Evolutionary conservation across 2,797 vertebrate genomes (phyloP), one percentile per base, ranked within the genome.

Genomic region (Acomys russatus): DNA sequence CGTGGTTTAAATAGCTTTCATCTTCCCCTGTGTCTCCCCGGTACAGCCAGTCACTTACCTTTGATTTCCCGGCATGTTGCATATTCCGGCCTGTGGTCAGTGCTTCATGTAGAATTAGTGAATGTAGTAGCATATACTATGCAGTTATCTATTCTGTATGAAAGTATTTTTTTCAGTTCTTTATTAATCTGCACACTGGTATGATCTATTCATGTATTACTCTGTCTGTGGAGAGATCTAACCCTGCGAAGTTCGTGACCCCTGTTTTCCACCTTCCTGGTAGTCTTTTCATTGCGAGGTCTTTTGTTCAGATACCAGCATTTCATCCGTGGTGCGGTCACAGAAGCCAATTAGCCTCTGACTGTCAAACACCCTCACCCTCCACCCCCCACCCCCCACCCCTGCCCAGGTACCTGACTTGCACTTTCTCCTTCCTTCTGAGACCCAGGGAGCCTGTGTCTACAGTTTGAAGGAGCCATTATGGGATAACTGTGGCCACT

Each of bases 1-100:
- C 33, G 20, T 87, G 56, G 61, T 95, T 91, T 91, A 92, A 84
- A 54, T 68, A 56, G n/a, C 64, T 85, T 78, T 86, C 33, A 54
- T 70, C 63, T 63, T 11, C 2, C 28, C 66, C 5, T 11, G 25
- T 85, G 56, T 82, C 8, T 2, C 25, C 7, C 9, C 0, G 63
- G 83, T 30, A 22, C 25, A 92, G 22, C 38, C 28, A 85, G 68
- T 64, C 11, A 35, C 9, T 87, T 6, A 85, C 84, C 82, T 80
- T 86, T 70, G 28, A 82, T 66, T 92, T 20, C n/a, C 59, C n/a
- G 12, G 44, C 6, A 20, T 38, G 6, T 8, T 54, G 17, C 56
- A 49, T 12, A 59, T 71, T 22, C 59, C 83, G 33, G 35, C 3
- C 63, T 6, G 7, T 54, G 54, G 9, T 44, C 92, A 64, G n/a